Percentiles rank a stretch among this genome's conserved stretches.
Evolutionary conservation across 2,797 vertebrate genomes (phyloP).

Genomic region (Arnoldichthys spilopterus): DNA sequence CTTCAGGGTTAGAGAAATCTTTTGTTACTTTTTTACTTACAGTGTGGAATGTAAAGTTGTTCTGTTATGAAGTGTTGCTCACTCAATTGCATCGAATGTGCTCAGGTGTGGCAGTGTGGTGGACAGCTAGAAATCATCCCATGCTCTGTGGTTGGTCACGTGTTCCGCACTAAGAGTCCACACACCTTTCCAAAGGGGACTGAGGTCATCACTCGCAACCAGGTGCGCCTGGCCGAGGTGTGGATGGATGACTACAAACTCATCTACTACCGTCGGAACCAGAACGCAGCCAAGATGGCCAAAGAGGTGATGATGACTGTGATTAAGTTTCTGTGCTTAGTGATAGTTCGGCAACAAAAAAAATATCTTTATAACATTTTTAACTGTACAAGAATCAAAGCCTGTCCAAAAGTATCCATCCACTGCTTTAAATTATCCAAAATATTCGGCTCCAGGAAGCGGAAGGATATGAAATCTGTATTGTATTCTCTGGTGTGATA

Average conservation of each 20-base stretch:
- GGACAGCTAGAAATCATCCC: slow-evolving; percentile 95
- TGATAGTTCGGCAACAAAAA: too few relatives aligned
- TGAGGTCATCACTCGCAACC: slow-evolving; percentile 91
- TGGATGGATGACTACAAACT: slow-evolving; percentile 95
- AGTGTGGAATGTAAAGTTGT: background rate
- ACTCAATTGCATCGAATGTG: background rate
- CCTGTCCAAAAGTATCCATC: too few relatives aligned
- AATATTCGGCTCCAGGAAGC: too few relatives aligned
- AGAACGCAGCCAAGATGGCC: slow-evolving; percentile 85
- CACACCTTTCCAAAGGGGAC: slow-evolving; percentile 95
- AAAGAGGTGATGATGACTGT: slow-evolving; percentile 76
- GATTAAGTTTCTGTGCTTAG: background rate
- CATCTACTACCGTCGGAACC: slow-evolving; percentile 90
- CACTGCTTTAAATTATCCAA: too few relatives aligned
- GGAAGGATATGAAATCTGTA: too few relatives aligned
- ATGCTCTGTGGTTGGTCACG: slow-evolving; percentile 95
- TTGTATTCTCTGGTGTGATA: too few relatives aligned
- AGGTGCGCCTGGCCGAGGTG: slow-evolving; percentile 94
- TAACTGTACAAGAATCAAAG: too few relatives aligned
- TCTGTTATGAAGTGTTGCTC: background rate
- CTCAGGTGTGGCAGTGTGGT: slow-evolving; percentile 95
- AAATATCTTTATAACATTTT: too few relatives aligned
- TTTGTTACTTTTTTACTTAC: background rate
- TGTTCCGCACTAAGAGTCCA: slow-evolving; percentile 95
- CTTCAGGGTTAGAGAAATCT: slow-evolving; percentile 85